A percentile compares a stretch with the other conserved stretches of the same genome.
Conservation (phyloP, 2,888 invertebrate species). For the Leucozona laternaria region DNA sequence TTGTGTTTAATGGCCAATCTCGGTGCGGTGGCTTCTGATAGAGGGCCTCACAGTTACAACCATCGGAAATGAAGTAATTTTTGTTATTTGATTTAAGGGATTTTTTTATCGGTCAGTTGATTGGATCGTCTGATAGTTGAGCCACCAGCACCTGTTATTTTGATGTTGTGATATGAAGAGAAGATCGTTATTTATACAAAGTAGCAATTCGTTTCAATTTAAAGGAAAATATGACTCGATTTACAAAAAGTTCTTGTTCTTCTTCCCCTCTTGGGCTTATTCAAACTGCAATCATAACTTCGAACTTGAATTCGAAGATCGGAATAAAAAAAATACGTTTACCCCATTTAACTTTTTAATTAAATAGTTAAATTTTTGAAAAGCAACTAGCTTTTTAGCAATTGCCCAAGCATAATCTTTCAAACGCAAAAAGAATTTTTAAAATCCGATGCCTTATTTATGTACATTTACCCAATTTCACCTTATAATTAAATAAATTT, state of each 20-base stretch:
- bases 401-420: too few relatives aligned
- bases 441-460: too few relatives aligned
- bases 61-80: not conserved
- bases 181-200: slow-evolving; percentile 5
- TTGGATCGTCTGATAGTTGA: slow-evolving; percentile 14
- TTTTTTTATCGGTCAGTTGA: slow-evolving; percentile 21
- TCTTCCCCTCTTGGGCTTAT: not conserved
- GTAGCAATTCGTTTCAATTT: slow-evolving; percentile 6
- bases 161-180: not conserved
- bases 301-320: too few relatives aligned
- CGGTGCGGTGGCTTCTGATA: slow-evolving; percentile 29
- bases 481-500: too few relatives aligned
- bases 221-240: not conserved
- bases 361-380: too few relatives aligned
- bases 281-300: too few relatives aligned
- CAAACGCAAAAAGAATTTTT: too few relatives aligned
- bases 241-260: not conserved
- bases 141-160: slow-evolving; percentile 15
- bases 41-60: not conserved
- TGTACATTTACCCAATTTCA: too few relatives aligned
- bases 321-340: too few relatives aligned
- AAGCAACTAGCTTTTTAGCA: too few relatives aligned
- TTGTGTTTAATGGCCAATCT: slow-evolving; percentile 56
- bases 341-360: too few relatives aligned
- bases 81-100: slow-evolving; percentile 12